These are phyloP conservation scores for Cephalopterus ornatus DNA, from an alignment of 2,113 vertebrate genomes.

Conservation along the genomic window DNA sequence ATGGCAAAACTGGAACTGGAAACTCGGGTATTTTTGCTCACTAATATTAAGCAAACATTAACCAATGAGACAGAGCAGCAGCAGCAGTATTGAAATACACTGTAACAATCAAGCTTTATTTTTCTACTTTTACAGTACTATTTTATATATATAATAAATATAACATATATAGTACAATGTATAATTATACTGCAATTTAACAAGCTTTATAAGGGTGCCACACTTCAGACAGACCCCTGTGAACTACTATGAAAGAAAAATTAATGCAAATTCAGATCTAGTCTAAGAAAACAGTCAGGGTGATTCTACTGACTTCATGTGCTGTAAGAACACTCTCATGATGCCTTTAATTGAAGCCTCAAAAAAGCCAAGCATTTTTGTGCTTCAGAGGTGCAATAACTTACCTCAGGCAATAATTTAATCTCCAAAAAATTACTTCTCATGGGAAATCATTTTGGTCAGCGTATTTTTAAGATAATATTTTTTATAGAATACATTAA, in stretches of 20 bases:
- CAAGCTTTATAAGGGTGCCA: background rate
- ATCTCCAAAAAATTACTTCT: background rate
- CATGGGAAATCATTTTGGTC: background rate
- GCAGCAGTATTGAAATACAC: background rate
- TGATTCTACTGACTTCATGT: background rate
- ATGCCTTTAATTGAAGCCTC: background rate
- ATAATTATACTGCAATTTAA: background rate
- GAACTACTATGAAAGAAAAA: background rate
- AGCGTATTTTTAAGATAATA: fast-evolving
- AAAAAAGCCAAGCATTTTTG: background rate
- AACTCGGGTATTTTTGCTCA: background rate
- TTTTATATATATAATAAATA: background rate
- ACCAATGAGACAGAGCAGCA: background rate
- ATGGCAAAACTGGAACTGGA: background rate
- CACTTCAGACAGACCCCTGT: background rate
- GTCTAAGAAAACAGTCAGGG: background rate
- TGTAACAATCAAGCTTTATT: background rate
- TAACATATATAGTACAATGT: no score
- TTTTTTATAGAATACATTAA: no score
- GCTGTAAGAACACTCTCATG: background rate
- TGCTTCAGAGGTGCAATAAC: background rate
- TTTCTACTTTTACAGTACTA: background rate
- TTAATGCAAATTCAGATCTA: background rate
- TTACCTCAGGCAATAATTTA: background rate
- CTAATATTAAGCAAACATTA: background rate